phyloP scores from a whole-genome alignment of 1,140 invertebrate genomes.

The Drosophila funebris region DNA sequence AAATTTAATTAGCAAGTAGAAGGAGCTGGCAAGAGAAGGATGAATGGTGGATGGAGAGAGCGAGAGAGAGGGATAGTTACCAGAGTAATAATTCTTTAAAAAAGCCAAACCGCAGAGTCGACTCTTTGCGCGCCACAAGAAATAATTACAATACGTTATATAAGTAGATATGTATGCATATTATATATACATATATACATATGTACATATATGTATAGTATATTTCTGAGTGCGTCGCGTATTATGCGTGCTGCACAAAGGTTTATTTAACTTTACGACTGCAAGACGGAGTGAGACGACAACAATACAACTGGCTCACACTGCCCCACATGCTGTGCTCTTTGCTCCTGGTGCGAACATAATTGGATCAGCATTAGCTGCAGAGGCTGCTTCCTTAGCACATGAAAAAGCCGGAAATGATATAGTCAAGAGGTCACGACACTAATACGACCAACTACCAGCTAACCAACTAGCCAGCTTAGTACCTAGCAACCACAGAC shows the following conservation, averaged over 20 bases:
- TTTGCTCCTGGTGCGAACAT: constrained; percentile 20
- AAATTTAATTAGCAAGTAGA: constrained; percentile 64
- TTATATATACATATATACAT: too few relatives aligned
- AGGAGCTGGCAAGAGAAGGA: background rate
- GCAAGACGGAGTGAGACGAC: background rate
- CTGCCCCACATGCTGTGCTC: constrained; percentile 3
- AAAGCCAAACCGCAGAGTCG: constrained; percentile 15
- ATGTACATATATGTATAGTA: background rate
- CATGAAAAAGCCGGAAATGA: constrained; percentile 59
- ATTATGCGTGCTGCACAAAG: background rate
- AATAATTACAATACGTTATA: constrained; percentile 40
- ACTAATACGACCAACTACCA: constrained; percentile 56
- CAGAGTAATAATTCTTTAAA: constrained; percentile 28
- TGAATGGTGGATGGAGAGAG: background rate
- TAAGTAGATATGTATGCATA: background rate
- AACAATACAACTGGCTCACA: constrained; percentile 13
- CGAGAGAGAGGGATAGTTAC: background rate
- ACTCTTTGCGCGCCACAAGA: constrained; percentile 10
- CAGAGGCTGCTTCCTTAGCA: constrained; percentile 18
- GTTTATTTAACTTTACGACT: background rate
- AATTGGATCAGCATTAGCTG: constrained; percentile 70
- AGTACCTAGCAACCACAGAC: constrained; percentile 14
- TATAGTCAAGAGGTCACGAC: constrained; percentile 73
- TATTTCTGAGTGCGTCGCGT: background rate
- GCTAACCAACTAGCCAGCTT: constrained; percentile 58